phyloP scores from a whole-genome alignment of 2,797 vertebrate genomes.

The Erethizon dorsatum region DNA sequence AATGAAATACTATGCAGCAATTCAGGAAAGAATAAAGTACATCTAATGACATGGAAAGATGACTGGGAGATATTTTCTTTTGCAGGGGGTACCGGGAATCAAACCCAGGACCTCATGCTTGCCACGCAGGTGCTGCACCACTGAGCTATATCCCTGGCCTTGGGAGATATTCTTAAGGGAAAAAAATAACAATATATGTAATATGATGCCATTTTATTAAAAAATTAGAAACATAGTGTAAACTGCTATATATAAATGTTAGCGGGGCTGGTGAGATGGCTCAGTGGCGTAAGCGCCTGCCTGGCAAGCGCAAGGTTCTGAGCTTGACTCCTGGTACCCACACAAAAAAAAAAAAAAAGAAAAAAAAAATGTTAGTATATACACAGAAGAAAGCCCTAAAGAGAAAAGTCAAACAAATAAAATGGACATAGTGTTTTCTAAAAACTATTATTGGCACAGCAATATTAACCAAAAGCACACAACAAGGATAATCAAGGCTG shows the following conservation, averaged over 20 bases:
- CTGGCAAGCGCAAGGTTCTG: no score
- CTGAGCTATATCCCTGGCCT: no score
- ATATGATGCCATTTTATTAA: conserved; percentile 9
- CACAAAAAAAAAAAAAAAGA: no score
- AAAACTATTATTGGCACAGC: background rate
- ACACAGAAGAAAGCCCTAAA: background rate
- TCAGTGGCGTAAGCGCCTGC: no score
- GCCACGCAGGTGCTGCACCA: no score
- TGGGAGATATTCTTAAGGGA: background rate
- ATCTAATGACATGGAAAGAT: conserved; percentile 17
- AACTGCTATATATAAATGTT: background rate
- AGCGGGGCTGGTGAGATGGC: no score
- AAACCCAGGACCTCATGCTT: no score
- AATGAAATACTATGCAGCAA: conserved; percentile 56
- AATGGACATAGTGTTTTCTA: conserved; percentile 7
- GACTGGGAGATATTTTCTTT: conserved; percentile 11
- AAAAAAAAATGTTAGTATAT: background rate
- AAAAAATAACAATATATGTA: background rate
- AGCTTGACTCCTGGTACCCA: no score
- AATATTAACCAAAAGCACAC: conserved; percentile 8
- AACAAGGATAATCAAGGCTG: background rate
- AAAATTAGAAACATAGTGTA: conserved; percentile 20
- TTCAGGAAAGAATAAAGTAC: conserved; percentile 60
- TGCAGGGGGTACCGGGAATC: no score
- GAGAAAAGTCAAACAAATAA: background rate